Conservation (phyloP, 2,113 vertebrate species). For the Fukomys damarensis region DNA sequence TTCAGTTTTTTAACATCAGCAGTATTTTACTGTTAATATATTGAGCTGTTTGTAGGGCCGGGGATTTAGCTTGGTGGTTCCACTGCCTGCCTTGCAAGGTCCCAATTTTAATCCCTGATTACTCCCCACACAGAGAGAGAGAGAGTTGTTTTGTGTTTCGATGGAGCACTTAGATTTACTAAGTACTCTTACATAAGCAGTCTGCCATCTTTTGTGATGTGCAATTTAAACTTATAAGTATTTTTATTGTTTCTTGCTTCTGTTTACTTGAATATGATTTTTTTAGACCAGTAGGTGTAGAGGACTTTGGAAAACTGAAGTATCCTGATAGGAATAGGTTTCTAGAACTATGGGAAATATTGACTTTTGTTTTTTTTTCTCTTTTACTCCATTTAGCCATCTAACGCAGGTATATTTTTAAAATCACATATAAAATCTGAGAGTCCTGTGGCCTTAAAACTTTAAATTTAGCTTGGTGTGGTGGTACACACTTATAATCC, state of each 20-base stretch:
- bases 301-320: slow-evolving; percentile 27
- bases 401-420: not conserved
- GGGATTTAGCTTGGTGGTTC: too few species aligned
- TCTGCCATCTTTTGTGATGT: not conserved
- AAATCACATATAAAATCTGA: slow-evolving; percentile 12
- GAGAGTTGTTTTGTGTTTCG: slow-evolving; percentile 15
- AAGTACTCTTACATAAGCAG: not conserved
- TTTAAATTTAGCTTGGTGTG: not conserved
- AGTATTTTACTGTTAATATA: not conserved
- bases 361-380: not conserved
- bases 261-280: slow-evolving; percentile 31
- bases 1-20: slow-evolving; percentile 16
- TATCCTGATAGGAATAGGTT: not conserved
- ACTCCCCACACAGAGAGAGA: too few species aligned
- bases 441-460: slow-evolving; percentile 13
- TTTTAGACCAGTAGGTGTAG: not conserved
- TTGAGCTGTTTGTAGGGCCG: not conserved
- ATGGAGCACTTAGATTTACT: not conserved
- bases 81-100: too few species aligned
- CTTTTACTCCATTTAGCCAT: not conserved
- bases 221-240: slow-evolving; percentile 35
- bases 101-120: too few species aligned
- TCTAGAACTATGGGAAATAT: not conserved
- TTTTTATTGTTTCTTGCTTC: not conserved
- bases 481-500: too few species aligned